A percentile compares a stretch with the other conserved stretches of the same genome.
phyloP scores from a whole-genome alignment of 2,113 vertebrate species.

The Lagopus leucura region DNA sequence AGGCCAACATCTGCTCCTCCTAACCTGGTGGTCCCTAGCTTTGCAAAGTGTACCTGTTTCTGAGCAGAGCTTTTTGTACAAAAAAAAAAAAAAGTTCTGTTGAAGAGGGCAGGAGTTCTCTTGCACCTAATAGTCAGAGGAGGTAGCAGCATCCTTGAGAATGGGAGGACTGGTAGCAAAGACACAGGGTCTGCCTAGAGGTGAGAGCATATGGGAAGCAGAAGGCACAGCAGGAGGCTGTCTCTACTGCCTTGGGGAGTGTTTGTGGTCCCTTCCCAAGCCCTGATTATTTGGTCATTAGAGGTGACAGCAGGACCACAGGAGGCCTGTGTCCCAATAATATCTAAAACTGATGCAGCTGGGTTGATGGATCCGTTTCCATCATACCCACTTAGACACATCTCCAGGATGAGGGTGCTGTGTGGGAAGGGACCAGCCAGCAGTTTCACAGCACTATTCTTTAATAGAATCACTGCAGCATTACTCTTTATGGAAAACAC shows the following conservation, averaged over 20 bases:
- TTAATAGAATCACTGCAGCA: not conserved
- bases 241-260: not conserved
- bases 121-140: not conserved
- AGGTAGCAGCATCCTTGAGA: not conserved
- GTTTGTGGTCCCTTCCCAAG: not conserved
- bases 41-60: not conserved
- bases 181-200: not conserved
- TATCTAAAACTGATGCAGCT: not conserved
- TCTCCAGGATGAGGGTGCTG: not conserved
- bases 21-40: not conserved
- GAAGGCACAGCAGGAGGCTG: not conserved
- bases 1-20: not conserved
- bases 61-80: not conserved
- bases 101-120: not conserved
- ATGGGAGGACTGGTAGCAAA: fast-evolving
- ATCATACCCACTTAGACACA: not conserved
- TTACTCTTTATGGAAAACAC: conserved; percentile 35
- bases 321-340: not conserved
- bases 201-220: fast-evolving
- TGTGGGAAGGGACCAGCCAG: conserved; percentile 25
- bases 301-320: fast-evolving
- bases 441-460: conserved; percentile 24
- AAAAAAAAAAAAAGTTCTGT: not conserved
- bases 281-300: not conserved
- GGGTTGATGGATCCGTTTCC: not conserved